Base-by-base conservation (phyloP, 2,888 invertebrate genomes). In the Himalopsyche kuldschensis region DNA sequence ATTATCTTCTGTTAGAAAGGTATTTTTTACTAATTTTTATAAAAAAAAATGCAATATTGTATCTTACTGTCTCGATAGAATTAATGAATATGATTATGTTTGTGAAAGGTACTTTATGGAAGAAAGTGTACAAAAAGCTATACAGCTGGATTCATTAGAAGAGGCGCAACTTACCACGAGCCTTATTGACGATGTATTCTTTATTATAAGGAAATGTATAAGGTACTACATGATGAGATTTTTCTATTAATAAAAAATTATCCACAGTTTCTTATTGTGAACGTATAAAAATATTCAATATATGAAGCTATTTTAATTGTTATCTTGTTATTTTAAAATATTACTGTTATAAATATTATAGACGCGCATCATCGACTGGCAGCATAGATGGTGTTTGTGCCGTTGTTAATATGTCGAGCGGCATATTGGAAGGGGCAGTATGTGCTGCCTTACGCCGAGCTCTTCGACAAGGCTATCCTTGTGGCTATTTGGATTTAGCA, bases 151-250 rank as follows among this genome's bases (percentile, higher is more conserved):
- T 88, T 90, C 93, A 0, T 91, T 95, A 32, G 95, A 96, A 87
- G 90, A 93, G n/a, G 95, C 94, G 4, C 94, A 94, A 84, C 93
- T 95, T 87, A 95, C 95, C 0, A 98, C 98, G 3, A 98, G 97
- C 87, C 95, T 99, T 92, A 96, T 99, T 0, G 99, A 99, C 89
- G 99, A 99, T 90, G 96, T 98, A 0, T 99, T 99, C 91, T 99
- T 97, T 89, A 98, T 99, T 87, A 94, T 99, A 3, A 95, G 98
- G 88, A 99, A 99, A 91, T 97, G 98, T 87, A 96, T 99, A 79
- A 93, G 96, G 96, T 95, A 27, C 86, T 81, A 86, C 20, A 78
- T 76, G 35, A 76, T 81, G 46, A 46, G 78, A 31, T 81, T 78
- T 27, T 30, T 69, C 55, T 48, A 75, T 79, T 46, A 46, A 46